Conservation (phyloP, 1,140 invertebrate genomes). For the Nephotettix cincticeps region DNA sequence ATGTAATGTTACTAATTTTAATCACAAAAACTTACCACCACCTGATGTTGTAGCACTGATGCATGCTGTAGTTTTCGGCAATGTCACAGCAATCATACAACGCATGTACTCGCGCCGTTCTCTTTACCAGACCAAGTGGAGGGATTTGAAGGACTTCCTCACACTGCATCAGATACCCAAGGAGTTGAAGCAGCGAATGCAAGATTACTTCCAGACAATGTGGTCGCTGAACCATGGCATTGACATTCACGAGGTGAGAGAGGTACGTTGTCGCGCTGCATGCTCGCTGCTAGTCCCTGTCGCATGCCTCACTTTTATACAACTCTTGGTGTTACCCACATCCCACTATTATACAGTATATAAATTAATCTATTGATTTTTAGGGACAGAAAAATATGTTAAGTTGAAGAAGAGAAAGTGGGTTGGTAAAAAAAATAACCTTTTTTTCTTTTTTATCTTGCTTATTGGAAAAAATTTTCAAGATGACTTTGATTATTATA, state of each 20-base stretch:
- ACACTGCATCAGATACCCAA: constrained; percentile 94
- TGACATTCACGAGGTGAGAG: constrained; percentile 89
- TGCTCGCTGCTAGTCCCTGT: constrained; percentile 11
- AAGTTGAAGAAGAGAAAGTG: no score
- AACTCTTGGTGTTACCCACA: not conserved
- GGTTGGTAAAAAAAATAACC: no score
- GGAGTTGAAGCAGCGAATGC: constrained; percentile 92
- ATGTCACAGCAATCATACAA: constrained; percentile 99
- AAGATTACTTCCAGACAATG: constrained; percentile 98
- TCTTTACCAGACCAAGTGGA: constrained; percentile 94
- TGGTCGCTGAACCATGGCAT: constrained; percentile 99
- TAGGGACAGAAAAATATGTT: no score
- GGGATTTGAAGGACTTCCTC: constrained; percentile 96
- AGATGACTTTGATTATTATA: no score
- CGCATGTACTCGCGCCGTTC: constrained; percentile 96
- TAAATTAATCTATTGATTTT: no score
- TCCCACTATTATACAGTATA: no score
- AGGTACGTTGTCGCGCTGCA: constrained; percentile 26
- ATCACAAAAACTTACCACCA: no score
- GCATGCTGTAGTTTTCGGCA: constrained; percentile 99
- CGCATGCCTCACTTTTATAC: not conserved
- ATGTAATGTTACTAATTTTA: no score
- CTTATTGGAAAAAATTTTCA: no score
- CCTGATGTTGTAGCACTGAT: constrained; percentile 72
- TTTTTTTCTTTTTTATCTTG: no score